Evolutionary conservation across 2,797 vertebrate species (phyloP), one percentile per base, ranked within the genome.

Genomic region (Buceros bicornis): DNA sequence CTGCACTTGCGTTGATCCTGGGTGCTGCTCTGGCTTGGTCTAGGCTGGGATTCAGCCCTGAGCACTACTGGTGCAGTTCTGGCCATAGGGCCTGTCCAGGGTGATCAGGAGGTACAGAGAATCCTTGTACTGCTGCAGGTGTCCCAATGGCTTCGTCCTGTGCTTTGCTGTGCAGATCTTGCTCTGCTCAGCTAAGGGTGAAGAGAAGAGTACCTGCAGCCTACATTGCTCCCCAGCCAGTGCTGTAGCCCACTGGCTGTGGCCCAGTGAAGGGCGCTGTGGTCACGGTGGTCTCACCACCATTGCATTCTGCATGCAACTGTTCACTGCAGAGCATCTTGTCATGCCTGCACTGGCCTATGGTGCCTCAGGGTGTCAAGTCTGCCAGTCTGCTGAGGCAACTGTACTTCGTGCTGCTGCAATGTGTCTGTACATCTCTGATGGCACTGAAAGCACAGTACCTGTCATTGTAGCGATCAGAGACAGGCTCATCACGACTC

Each of bases 361-460:
- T 48, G 35, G 83, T 84, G 86, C 74, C 71, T 82, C 6, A 1
- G 79, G 60, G 60, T 79, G 48, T 84, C 79, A 58, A 12, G 50
- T 85, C 82, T 83, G 61, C 74, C 93, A 85, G 72, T 35, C 77
- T 2, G 0, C 4, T 3, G 65, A 82, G 79, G 57, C 42, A 80
- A 16, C 86, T 82, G 62, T 72, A 58, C 82, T 87, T 89, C 42
- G 2, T 90, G 94, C 90, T 86, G 87, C 82, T 95, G 87, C 87
- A 91, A 82, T 91, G 65, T 93, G 81, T 67, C 73, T 92, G n/a
- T n/a, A 47, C 0, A 0, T 70, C 82, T 94, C 70, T 93, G 83
- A 57, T 79, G 91, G 92, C 71, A 80, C 87, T 1, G 0, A 67
- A 84, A 89, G 60, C 91, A 47, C 81, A 62, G 70, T 88, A 51